Conservation (phyloP, 2,797 vertebrate genomes). For the Sternarchorhynchus goeldii region DNA sequence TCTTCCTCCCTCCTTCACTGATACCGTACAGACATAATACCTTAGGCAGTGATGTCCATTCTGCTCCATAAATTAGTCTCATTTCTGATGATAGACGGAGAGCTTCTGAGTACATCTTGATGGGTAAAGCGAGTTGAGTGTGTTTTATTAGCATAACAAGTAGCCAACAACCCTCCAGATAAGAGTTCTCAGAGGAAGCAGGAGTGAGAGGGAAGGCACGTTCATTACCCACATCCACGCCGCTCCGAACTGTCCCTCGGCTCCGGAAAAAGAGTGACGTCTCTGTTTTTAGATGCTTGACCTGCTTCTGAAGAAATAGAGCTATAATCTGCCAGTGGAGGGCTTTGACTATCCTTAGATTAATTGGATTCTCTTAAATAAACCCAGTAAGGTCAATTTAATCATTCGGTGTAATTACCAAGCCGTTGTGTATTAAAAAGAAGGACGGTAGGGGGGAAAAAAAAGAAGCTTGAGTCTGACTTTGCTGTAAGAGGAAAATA, state of each 20-base stretch:
- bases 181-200: slow-evolving; percentile 36
- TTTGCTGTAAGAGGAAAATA: slow-evolving; percentile 24
- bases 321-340: slow-evolving; percentile 66
- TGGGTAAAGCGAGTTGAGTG: slow-evolving; percentile 36
- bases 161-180: slow-evolving; percentile 47
- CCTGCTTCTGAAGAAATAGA: slow-evolving; percentile 63
- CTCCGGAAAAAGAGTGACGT: slow-evolving; percentile 51
- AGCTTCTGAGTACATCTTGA: slow-evolving; percentile 32
- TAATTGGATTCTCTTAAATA: slow-evolving; percentile 72
- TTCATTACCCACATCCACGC: slow-evolving; percentile 51
- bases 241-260: slow-evolving; percentile 44
- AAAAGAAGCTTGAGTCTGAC: slow-evolving; percentile 1
- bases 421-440: slow-evolving; percentile 62
- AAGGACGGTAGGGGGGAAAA: slow-evolving; percentile 33
- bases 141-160: slow-evolving; percentile 57
- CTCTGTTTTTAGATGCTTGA: slow-evolving; percentile 62
- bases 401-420: slow-evolving; percentile 78
- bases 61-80: slow-evolving; percentile 44
- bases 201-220: slow-evolving; percentile 34
- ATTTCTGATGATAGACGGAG: slow-evolving; percentile 33
- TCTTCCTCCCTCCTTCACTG: neutral
- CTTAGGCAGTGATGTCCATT: slow-evolving; percentile 38
- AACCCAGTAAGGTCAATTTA: slow-evolving; percentile 76
- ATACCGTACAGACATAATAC: slow-evolving; percentile 28
- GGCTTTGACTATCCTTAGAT: slow-evolving; percentile 63